Conservation (phyloP, 2,797 vertebrate genomes). For the Stomatorhinus walkeri region DNA sequence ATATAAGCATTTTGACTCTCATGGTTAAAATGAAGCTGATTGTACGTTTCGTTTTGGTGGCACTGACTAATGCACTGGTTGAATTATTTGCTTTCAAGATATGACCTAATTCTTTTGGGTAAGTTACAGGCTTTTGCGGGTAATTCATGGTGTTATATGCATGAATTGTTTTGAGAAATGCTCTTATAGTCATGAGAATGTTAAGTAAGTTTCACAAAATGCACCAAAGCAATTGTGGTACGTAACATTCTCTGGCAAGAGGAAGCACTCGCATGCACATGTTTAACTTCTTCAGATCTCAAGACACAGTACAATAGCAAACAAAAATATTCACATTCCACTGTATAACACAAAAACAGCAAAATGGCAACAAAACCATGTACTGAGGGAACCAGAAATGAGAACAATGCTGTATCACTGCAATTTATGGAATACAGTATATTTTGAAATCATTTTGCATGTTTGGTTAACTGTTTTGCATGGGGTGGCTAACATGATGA, state of each 20-base stretch:
- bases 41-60: not conserved
- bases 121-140: too few relatives aligned
- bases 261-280: not conserved
- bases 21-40: not conserved
- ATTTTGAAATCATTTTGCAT: not conserved
- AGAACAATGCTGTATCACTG: not conserved
- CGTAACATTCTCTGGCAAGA: not conserved
- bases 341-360: not conserved
- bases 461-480: not conserved
- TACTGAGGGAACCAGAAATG: not conserved
- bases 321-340: not conserved
- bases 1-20: not conserved
- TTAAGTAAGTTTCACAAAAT: not conserved
- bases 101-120: too few relatives aligned
- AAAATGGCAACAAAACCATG: not conserved
- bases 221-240: not conserved
- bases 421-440: not conserved
- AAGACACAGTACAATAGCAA: not conserved
- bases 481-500: not conserved
- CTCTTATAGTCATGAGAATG: not conserved
- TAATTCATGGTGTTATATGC: too few relatives aligned
- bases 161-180: not conserved
- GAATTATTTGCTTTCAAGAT: not conserved
- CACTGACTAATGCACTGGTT: not conserved
- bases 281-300: not conserved